phyloP scores from a whole-genome alignment of 2,797 vertebrate species.

The Ptychobarbus kaznakovi region DNA sequence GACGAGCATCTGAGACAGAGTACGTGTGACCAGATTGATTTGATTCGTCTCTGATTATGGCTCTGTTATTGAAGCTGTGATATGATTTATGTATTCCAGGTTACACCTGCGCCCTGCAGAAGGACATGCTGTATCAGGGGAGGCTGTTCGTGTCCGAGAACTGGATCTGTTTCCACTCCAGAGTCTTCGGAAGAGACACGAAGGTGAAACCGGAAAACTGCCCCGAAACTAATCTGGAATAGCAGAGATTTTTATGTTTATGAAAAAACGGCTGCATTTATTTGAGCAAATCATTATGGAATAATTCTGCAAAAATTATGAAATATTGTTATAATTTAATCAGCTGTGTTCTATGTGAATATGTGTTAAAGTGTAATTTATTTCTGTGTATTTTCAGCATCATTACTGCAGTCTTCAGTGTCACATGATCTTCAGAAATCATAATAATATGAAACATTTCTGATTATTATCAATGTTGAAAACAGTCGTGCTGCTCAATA shows the following conservation, averaged over 20 bases:
- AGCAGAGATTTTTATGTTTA: not conserved
- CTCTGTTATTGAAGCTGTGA: not conserved
- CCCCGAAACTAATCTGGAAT: too few species aligned
- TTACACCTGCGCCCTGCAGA: constrained; percentile 95
- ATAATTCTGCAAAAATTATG: not conserved
- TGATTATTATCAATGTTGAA: not conserved
- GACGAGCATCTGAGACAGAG: constrained; percentile 91
- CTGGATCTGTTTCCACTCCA: constrained; percentile 98
- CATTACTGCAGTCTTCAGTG: not conserved
- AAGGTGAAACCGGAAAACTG: constrained; percentile 78
- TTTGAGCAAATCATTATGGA: too few species aligned
- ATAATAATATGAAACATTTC: not conserved
- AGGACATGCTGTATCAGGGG: constrained; percentile 97
- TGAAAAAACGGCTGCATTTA: not conserved
- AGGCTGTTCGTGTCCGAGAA: constrained; percentile 93
- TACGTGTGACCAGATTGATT: constrained; percentile 71
- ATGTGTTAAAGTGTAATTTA: not conserved
- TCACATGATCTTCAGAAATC: not conserved
- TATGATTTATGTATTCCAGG: constrained; percentile 71
- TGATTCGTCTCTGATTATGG: not conserved
- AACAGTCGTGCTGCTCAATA: too few species aligned
- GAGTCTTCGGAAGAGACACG: constrained; percentile 95
- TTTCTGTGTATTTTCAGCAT: not conserved
- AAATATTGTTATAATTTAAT: fast-evolving
- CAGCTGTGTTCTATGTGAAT: not conserved